Evolutionary conservation across 2,113 vertebrate species (phyloP), one percentile per base, ranked within the genome.

Genomic region (Amia ocellicauda): DNA sequence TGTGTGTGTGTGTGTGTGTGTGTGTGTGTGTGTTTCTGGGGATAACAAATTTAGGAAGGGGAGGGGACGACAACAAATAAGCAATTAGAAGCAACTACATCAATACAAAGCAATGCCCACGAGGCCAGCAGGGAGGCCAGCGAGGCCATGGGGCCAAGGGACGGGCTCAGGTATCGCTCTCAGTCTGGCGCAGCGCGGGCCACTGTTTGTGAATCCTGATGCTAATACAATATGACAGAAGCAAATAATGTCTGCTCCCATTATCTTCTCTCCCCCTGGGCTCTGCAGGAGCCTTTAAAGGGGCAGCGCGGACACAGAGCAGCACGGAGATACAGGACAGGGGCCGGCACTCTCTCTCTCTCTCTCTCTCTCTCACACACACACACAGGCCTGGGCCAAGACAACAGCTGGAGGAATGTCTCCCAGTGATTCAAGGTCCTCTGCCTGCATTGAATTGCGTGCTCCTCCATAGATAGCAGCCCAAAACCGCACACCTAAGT

Each of bases 231-330:
- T 71, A 80, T 83, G 86, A 87, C 88, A 88, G 84, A 81, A 86
- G 82, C 81, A 88, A 86, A 88, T 87, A 85, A 88, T 80, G 85
- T 88, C 83, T 86, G 81, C 86, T 88, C 84, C 79, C 68, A 74
- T 87, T 86, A 78, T 80, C 79, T 81, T 80, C 71, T 82, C 76
- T 79, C 75, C 74, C 76, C 79, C 75, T 72, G 74, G 71, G 80
- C 84, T 75, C 78, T 27, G 78, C 81, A 80, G 80, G 76, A 85
- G 78, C 74, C 80, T 83, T 88, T 87, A 87, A 89, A 86, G 85
- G 80, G 82, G 76, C 83, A 84, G 73, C 76, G 65, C 72, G 68
- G 68, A 77, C 73, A 47, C 43, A 47, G 43, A 8, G 7, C 43
- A n/a, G 3, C 16, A 14, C 14, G 13, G 43, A 47, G 14, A 47